A percentile compares a stretch with the other conserved stretches of the same genome.
Evolutionary conservation across 2,888 invertebrate species (phyloP).

Genomic region (Mongoloraphidia duomilia): DNA sequence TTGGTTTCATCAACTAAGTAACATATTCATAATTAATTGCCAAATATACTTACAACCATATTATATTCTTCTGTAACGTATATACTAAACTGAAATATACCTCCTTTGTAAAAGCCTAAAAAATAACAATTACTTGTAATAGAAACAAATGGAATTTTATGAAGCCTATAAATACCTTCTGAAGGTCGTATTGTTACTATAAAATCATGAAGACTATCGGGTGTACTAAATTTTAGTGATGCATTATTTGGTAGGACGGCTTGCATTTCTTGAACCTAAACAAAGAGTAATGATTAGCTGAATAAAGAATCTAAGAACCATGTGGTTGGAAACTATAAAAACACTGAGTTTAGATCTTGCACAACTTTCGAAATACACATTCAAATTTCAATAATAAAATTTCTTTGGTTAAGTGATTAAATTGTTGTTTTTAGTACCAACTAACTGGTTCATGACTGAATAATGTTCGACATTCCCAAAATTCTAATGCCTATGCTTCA

Average conservation of each 20-base stretch:
- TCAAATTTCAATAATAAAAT: too few relatives aligned
- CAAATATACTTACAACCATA: slow-evolving; percentile 62
- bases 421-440: too few relatives aligned
- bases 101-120: slow-evolving; percentile 60
- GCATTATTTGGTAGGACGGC: slow-evolving; percentile 54
- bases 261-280: slow-evolving; percentile 32
- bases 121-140: too few relatives aligned
- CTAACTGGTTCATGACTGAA: neutral
- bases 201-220: slow-evolving; percentile 62
- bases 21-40: neutral
- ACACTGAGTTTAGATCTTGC: too few relatives aligned
- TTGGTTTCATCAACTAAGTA: neutral
- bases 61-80: slow-evolving; percentile 89
- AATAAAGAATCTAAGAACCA: neutral
- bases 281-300: slow-evolving; percentile 4
- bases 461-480: neutral
- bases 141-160: too few relatives aligned
- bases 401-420: too few relatives aligned
- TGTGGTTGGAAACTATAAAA: slow-evolving; percentile 27
- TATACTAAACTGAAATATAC: slow-evolving; percentile 73
- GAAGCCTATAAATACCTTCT: slow-evolving; percentile 41
- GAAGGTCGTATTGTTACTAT: slow-evolving; percentile 62
- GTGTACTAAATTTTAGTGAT: slow-evolving; percentile 67
- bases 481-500: neutral
- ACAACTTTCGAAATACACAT: too few relatives aligned